phyloP scores from a whole-genome alignment of 2,888 invertebrate species.

The Trichogramma evanescens region DNA sequence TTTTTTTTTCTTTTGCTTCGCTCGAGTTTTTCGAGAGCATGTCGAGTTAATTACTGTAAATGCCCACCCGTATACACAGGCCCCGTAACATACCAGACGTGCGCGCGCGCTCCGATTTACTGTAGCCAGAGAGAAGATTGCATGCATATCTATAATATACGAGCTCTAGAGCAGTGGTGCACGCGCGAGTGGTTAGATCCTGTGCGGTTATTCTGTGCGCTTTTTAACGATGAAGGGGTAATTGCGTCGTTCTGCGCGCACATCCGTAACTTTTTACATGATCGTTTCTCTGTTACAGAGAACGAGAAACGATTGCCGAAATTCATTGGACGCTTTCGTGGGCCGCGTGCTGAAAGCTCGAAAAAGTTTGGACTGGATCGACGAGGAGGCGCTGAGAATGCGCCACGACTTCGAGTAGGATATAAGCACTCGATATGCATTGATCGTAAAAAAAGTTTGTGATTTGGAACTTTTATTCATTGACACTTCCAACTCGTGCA shows the following conservation, averaged over 20 bases:
- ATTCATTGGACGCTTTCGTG: constrained; percentile 29
- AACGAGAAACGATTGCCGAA: not conserved
- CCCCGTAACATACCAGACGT: no score
- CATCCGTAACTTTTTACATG: no score
- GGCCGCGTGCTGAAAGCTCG: constrained; percentile 31
- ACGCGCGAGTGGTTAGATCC: no score
- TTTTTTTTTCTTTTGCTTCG: not conserved
- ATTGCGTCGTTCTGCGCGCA: no score
- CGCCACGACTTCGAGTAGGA: not conserved
- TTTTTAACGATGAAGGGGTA: not conserved
- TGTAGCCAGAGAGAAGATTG: no score
- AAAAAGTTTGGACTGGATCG: constrained; percentile 37
- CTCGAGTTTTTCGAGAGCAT: no score
- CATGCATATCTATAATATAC: no score
- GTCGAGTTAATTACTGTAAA: no score
- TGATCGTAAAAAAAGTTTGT: not conserved
- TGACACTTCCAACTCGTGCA: not conserved
- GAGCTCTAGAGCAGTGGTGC: no score
- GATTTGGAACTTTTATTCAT: not conserved
- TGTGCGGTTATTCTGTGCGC: not conserved
- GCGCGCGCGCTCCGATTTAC: no score
- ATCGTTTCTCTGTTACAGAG: not conserved
- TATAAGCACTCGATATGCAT: not conserved
- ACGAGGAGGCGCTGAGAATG: constrained; percentile 25
- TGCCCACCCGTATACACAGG: no score